A percentile compares a stretch with the other conserved stretches of the same genome.
phyloP scores from a whole-genome alignment of 1,140 invertebrate species.

The Goniozus legneri region DNA sequence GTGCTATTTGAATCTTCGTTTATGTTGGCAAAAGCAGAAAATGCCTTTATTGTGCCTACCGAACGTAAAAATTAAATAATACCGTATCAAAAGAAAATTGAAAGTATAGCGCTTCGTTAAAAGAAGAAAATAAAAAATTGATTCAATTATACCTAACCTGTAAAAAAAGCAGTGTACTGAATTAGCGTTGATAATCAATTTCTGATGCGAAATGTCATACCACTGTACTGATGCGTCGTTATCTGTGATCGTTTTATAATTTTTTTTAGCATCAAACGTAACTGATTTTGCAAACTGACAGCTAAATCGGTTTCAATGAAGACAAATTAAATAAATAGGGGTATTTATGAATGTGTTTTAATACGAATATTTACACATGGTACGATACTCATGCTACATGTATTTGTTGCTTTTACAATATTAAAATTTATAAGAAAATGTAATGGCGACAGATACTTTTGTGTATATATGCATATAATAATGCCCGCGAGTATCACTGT shows the following conservation, averaged over 20 bases:
- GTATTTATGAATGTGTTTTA: background rate
- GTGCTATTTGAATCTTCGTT: constrained; percentile 30
- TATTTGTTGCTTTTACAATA: constrained; percentile 29
- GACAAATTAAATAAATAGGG: constrained; percentile 7
- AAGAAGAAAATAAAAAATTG: constrained; percentile 6
- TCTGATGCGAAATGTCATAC: too few relatives aligned
- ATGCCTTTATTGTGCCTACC: constrained; percentile 44
- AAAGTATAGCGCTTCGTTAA: background rate
- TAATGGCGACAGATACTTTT: constrained; percentile 9
- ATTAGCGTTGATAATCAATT: too few relatives aligned
- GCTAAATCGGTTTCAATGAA: too few relatives aligned
- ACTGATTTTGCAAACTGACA: too few relatives aligned
- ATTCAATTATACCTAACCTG: too few relatives aligned
- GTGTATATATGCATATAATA: background rate
- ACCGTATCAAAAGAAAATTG: constrained; percentile 5
- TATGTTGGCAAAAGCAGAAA: constrained; percentile 30
- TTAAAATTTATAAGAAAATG: constrained; percentile 30
- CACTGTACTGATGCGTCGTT: too few relatives aligned
- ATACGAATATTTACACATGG: constrained; percentile 7
- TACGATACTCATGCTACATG: constrained; percentile 15
- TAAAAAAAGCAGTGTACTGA: too few relatives aligned
- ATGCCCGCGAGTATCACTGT: background rate
- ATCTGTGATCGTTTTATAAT: too few relatives aligned
- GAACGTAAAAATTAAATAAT: constrained; percentile 17
- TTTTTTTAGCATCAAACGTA: too few relatives aligned